Evolutionary conservation across 1,140 invertebrate genomes (phyloP).

Genomic region (Aphaenogaster ashmeadi): DNA sequence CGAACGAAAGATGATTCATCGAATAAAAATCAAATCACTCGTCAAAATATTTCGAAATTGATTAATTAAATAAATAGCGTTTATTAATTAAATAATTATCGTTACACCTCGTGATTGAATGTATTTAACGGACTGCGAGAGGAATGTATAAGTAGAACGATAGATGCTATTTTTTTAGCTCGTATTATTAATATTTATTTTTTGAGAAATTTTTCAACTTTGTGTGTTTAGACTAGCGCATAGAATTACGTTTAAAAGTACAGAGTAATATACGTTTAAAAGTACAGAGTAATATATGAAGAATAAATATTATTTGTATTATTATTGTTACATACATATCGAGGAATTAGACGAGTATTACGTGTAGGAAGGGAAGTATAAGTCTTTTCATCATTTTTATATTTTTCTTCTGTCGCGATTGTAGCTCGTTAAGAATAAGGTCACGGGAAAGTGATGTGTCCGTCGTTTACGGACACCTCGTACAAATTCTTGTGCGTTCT

Average conservation of each 20-base stretch:
- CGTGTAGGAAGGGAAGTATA: neutral
- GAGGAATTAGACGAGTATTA: neutral
- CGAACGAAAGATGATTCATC: neutral
- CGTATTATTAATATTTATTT: neutral
- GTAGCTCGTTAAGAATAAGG: neutral
- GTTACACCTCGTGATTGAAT: neutral
- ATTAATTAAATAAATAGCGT: neutral
- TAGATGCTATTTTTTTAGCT: neutral
- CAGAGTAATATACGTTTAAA: neutral
- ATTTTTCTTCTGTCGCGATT: neutral
- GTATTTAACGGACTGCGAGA: neutral
- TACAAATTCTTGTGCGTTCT: slow-evolving; percentile 58
- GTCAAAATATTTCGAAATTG: neutral
- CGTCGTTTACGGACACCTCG: slow-evolving; percentile 24
- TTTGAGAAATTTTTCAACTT: neutral
- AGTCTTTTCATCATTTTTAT: neutral
- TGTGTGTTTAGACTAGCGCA: neutral
- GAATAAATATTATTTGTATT: neutral
- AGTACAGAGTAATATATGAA: neutral
- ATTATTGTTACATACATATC: neutral
- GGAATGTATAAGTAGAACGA: neutral
- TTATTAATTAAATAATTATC: neutral
- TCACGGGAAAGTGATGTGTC: neutral
- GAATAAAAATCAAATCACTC: slow-evolving; percentile 10
- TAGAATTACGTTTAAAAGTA: neutral